phyloP scores from a whole-genome alignment of 2,888 invertebrate genomes.

The Ectropis crepuscularia region DNA sequence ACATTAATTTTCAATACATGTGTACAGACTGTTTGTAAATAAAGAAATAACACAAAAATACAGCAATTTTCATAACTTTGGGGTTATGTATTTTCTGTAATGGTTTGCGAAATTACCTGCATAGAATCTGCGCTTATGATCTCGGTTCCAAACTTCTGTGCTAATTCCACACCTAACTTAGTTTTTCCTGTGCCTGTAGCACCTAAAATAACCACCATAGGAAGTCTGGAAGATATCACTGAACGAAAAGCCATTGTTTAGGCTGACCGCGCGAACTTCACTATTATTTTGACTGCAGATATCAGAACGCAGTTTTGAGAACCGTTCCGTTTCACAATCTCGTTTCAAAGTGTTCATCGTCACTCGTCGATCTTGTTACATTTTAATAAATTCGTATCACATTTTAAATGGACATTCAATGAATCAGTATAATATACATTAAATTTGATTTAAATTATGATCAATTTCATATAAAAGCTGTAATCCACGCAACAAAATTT shows the following conservation, averaged over 20 bases:
- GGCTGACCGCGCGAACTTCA: constrained; percentile 72
- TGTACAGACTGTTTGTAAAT: background rate
- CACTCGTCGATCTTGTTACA: no score
- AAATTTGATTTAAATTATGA: no score
- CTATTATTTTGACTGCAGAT: constrained; percentile 62
- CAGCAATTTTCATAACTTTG: constrained; percentile 39
- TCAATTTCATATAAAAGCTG: no score
- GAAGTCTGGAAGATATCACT: constrained; percentile 77
- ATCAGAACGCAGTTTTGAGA: constrained; percentile 10
- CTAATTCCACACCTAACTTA: constrained; percentile 96
- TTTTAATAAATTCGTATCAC: no score
- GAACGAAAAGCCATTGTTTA: constrained; percentile 72
- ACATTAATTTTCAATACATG: background rate
- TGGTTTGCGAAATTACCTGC: constrained; percentile 88
- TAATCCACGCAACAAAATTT: no score
- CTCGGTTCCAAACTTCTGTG: constrained; percentile 93
- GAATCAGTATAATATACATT: no score
- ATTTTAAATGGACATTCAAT: no score
- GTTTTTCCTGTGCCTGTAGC: constrained; percentile 99
- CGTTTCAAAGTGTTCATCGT: no score
- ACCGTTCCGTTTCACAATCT: constrained; percentile 30
- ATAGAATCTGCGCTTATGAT: constrained; percentile 99
- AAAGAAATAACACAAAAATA: background rate
- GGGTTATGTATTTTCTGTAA: constrained; percentile 54
- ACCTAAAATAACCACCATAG: constrained; percentile 95